Base-by-base conservation (phyloP, 2,113 vertebrate genomes). In the Catagonus wagneri region DNA sequence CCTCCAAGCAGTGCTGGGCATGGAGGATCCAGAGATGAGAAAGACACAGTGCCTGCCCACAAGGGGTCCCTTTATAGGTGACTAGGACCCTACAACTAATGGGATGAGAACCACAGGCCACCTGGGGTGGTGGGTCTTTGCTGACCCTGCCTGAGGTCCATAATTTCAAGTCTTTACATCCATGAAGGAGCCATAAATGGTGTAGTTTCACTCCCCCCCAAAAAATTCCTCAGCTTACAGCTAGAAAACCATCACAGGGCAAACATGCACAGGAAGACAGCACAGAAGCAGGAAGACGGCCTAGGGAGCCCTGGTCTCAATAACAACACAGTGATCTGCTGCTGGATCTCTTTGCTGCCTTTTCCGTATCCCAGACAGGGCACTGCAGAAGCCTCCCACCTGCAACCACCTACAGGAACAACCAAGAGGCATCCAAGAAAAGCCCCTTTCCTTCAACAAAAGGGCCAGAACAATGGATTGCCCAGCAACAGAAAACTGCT, bases 11-110 rank as follows among this genome's bases (percentile, higher is more conserved):
- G 20, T 0, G 3, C 1, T 12, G 44, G 32, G 75, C 2, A 0
- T 1, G 7, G 32, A 2, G 5, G 58, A 84, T 17, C 15, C 72
- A 94, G 66, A 52, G 27, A 19, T 16, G 23, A 39, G 12, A n/a
- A 60, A 66, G 36, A 54, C 1, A 34, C 0, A 23, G 11, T n/a
- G 3, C 7, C 6, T 54, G 0, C 25, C 19, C 15, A 60, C 78
- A 12, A 58, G 27, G n/a, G 27, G 13, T 22, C 14, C 39, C 19
- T 72, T 25, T 14, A 1, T 1, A 16, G 10, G 34, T 11, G 12
- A 4, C 39, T 19, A 83, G 29, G 16, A 29, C 63, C 2, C 1
- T 0, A 14, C 2, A n/a, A 10, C 7, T 1, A 17, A 36, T 6
- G 19, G 14, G 9, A 19, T 27, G 14, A 20, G 36, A n/a, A 8